phyloP scores from a whole-genome alignment of 2,797 vertebrate species.

The Crenuchus spilurus region DNA sequence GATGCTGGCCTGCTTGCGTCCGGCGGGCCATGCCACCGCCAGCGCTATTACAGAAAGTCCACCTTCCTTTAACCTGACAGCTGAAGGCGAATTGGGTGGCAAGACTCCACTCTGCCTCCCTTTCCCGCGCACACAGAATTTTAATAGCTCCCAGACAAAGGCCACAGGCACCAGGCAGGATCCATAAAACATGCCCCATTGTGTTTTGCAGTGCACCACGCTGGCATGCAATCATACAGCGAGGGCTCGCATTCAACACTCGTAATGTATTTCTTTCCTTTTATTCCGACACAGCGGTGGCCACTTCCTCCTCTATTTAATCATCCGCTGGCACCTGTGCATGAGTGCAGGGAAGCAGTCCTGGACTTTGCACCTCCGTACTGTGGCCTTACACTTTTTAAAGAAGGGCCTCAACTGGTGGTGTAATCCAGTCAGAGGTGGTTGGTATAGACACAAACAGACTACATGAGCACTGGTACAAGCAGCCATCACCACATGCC shows the following conservation, averaged over 20 bases:
- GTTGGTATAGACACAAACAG: too few relatives aligned
- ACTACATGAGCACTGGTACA: too few relatives aligned
- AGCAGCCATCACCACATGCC: not conserved
- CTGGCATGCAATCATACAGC: conserved; percentile 76
- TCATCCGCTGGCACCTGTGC: conserved; percentile 65
- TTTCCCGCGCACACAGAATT: conserved; percentile 71
- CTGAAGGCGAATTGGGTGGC: conserved; percentile 75
- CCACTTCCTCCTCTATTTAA: conserved; percentile 63
- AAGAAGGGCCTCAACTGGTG: too few relatives aligned
- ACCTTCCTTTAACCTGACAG: conserved; percentile 78
- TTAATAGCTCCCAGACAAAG: conserved; percentile 78
- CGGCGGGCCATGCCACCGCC: conserved; percentile 57
- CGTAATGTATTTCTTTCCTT: conserved; percentile 61
- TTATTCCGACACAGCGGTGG: conserved; percentile 55
- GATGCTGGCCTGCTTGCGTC: conserved; percentile 31
- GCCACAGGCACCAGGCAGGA: conserved; percentile 70
- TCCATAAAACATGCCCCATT: conserved; percentile 75
- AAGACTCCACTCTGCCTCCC: conserved; percentile 64
- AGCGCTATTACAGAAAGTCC: conserved; percentile 58
- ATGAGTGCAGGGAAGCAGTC: conserved; percentile 50
- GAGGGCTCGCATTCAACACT: conserved; percentile 65
- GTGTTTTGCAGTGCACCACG: conserved; percentile 67
- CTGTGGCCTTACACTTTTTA: too few relatives aligned
- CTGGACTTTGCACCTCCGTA: conserved; percentile 43
- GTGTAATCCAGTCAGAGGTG: not conserved